Evolutionary conservation across 2,888 invertebrate genomes (phyloP).

Genomic region (Melitaea athalia): DNA sequence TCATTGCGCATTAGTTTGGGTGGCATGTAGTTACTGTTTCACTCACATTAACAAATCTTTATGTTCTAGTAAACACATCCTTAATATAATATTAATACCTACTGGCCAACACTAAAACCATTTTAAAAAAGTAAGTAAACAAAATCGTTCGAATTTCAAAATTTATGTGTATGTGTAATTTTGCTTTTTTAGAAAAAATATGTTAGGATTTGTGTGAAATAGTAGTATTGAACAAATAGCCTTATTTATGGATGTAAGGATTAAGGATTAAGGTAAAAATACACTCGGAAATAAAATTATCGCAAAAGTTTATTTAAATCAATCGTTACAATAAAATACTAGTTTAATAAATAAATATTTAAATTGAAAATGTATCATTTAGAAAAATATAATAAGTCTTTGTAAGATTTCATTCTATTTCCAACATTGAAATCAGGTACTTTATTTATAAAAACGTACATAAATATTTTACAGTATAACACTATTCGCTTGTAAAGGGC

Average conservation of each 20-base stretch:
- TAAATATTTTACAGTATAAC: not conserved
- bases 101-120: too few relatives aligned
- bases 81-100: too few relatives aligned
- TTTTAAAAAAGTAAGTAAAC: too few relatives aligned
- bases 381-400: not conserved
- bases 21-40: too few relatives aligned
- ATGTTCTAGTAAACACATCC: too few relatives aligned
- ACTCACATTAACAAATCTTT: too few relatives aligned
- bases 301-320: slow-evolving; percentile 2
- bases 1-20: too few relatives aligned
- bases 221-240: too few relatives aligned
- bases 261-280: not conserved
- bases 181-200: too few relatives aligned
- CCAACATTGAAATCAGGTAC: slow-evolving; percentile 12
- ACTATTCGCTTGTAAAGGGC: not conserved
- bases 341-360: not conserved
- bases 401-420: not conserved
- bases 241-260: not conserved
- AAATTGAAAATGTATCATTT: slow-evolving; percentile 5
- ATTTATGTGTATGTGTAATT: too few relatives aligned
- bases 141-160: too few relatives aligned
- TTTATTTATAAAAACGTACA: not conserved
- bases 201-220: too few relatives aligned
- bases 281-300: not conserved
- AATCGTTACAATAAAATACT: slow-evolving; percentile 3